A percentile compares a stretch with the other conserved stretches of the same genome.
These are phyloP conservation scores for Gadus macrocephalus DNA, from an alignment of 2,113 vertebrate species.

Conservation along the genomic window DNA sequence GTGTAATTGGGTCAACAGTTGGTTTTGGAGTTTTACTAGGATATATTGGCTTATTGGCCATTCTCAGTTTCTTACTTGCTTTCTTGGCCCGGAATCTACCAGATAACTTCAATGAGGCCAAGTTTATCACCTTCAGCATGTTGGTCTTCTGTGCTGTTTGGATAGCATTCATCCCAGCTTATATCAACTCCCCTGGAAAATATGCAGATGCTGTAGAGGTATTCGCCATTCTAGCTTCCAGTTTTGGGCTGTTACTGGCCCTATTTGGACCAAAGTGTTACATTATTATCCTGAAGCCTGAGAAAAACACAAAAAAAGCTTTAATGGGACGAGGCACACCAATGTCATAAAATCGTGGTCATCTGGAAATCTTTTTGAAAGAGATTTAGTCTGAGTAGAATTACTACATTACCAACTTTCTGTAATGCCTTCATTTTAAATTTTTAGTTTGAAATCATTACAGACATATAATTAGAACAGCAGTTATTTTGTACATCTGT, in stretches of 20 bases:
- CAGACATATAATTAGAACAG: too few relatives aligned
- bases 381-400: too few relatives aligned
- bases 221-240: not conserved
- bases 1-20: slow-evolving; percentile 20
- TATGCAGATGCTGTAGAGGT: slow-evolving; percentile 17
- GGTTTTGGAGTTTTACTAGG: too few relatives aligned
- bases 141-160: slow-evolving; percentile 61
- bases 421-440: too few relatives aligned
- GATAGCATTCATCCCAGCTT: slow-evolving; percentile 65
- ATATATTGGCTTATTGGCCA: too few relatives aligned
- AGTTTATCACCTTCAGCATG: slow-evolving; percentile 60
- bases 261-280: not conserved
- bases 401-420: too few relatives aligned
- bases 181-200: slow-evolving; percentile 69
- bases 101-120: slow-evolving; percentile 59
- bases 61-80: too few relatives aligned
- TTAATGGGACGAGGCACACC: not conserved
- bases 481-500: too few relatives aligned
- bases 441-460: too few relatives aligned
- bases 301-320: not conserved
- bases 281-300: not conserved
- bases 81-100: slow-evolving; percentile 39
- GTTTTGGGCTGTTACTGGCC: not conserved
- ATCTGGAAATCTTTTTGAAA: too few relatives aligned
- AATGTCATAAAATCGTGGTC: too few relatives aligned